Conservation (phyloP, 2,797 vertebrate genomes). For the Jordanella pulchra region DNA sequence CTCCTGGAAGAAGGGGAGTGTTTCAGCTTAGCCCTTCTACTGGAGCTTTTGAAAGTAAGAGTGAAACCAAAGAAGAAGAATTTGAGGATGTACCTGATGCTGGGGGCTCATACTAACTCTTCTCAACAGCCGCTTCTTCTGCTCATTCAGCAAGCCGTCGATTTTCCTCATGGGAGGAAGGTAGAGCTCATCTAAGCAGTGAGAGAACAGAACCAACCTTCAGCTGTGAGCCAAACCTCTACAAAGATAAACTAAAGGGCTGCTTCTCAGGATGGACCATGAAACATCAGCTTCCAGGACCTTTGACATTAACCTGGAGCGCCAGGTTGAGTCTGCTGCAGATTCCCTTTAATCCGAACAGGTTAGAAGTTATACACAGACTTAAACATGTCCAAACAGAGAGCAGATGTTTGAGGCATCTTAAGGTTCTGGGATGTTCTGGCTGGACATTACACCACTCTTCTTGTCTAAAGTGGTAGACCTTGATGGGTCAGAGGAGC, state of each 20-base stretch:
- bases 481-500: too few species aligned
- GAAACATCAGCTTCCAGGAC: neutral
- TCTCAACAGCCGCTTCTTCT: slow-evolving; percentile 87
- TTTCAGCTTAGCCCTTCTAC: neutral
- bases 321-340: too few species aligned
- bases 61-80: neutral
- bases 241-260: too few species aligned
- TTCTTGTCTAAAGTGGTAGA: neutral
- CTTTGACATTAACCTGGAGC: neutral
- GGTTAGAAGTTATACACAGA: neutral
- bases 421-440: neutral
- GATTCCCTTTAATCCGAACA: neutral
- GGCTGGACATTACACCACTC: neutral
- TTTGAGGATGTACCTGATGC: slow-evolving; percentile 78
- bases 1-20: slow-evolving; percentile 74
- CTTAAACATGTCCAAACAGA: neutral
- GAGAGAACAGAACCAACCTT: slow-evolving; percentile 4
- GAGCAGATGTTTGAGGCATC: neutral
- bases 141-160: slow-evolving; percentile 86
- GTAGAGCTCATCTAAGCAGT: slow-evolving; percentile 85
- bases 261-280: neutral
- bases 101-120: slow-evolving; percentile 84
- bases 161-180: slow-evolving; percentile 91
- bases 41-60: neutral
- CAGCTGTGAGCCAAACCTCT: neutral